These are phyloP conservation scores for Syngnathus acus DNA, from an alignment of 2,797 vertebrate species.

Conservation along the genomic window DNA sequence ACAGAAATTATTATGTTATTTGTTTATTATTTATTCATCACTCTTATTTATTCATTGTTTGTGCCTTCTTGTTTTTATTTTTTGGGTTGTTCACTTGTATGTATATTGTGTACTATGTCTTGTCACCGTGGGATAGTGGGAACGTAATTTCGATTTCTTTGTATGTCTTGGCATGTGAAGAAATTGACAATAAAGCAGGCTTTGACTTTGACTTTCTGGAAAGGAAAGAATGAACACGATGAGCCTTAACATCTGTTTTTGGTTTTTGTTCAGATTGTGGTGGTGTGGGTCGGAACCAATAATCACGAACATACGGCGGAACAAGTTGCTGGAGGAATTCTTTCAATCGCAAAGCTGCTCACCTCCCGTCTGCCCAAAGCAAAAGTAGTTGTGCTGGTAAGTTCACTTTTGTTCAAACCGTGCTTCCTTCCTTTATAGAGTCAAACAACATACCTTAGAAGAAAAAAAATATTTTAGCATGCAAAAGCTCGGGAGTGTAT, in stretches of 20 bases:
- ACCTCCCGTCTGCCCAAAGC: conserved; percentile 81
- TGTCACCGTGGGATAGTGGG: too few relatives aligned
- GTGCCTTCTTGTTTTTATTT: too few relatives aligned
- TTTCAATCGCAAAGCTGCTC: conserved; percentile 82
- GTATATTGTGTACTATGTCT: too few relatives aligned
- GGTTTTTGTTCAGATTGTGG: conserved; percentile 76
- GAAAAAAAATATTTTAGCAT: background rate
- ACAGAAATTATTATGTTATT: too few relatives aligned
- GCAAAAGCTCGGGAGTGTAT: background rate
- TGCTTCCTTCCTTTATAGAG: background rate
- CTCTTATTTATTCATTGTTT: too few relatives aligned
- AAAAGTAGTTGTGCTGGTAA: conserved; percentile 90
- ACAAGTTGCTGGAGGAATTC: conserved; percentile 87
- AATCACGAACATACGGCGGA: conserved; percentile 90
- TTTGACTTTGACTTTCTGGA: too few relatives aligned
- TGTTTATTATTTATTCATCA: too few relatives aligned
- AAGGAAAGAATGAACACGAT: background rate
- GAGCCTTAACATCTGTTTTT: conserved; percentile 2
- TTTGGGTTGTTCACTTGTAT: too few relatives aligned
- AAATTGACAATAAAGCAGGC: too few relatives aligned
- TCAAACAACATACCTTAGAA: background rate
- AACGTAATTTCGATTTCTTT: too few relatives aligned
- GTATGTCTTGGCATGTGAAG: too few relatives aligned
- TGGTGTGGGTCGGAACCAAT: conserved; percentile 96
- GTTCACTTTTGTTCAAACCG: conserved; percentile 30